phyloP scores from a whole-genome alignment of 2,113 vertebrate species.

The Orthochromis malagaraziensis region DNA sequence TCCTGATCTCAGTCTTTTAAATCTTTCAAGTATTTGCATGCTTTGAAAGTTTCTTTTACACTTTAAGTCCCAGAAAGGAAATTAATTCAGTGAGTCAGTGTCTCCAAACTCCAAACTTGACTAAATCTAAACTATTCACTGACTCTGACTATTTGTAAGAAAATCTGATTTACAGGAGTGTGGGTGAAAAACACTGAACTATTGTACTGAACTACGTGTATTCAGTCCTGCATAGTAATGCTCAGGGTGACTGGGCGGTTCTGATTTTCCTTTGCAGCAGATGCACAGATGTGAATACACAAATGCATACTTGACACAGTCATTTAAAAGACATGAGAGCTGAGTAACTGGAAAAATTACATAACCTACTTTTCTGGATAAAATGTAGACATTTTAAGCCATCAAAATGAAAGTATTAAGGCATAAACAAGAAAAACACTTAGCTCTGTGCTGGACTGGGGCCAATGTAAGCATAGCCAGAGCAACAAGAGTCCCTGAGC shows the following conservation, averaged over 20 bases:
- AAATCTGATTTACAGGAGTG: background rate
- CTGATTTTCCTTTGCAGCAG: slow-evolving; percentile 11
- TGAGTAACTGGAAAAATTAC: slow-evolving; percentile 27
- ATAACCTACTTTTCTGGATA: background rate
- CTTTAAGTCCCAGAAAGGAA: background rate
- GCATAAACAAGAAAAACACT: slow-evolving; percentile 36
- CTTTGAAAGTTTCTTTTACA: background rate
- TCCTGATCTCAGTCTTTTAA: background rate
- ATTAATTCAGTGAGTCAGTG: background rate
- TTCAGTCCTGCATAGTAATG: background rate
- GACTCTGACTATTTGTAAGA: background rate
- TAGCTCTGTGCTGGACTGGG: background rate
- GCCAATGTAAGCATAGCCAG: slow-evolving; percentile 44
- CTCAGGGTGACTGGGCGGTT: background rate
- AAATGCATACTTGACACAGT: background rate
- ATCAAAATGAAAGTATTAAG: background rate
- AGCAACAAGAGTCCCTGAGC: slow-evolving; percentile 29
- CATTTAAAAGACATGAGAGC: slow-evolving; percentile 15
- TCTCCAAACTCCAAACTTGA: background rate
- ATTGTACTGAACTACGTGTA: background rate
- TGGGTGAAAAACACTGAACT: background rate
- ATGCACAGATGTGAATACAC: slow-evolving; percentile 17
- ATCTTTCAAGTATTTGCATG: background rate
- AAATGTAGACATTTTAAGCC: background rate
- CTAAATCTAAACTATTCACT: background rate